Evolutionary conservation across 2,797 vertebrate genomes (phyloP).

Genomic region (Acrossocheilus fasciatus): DNA sequence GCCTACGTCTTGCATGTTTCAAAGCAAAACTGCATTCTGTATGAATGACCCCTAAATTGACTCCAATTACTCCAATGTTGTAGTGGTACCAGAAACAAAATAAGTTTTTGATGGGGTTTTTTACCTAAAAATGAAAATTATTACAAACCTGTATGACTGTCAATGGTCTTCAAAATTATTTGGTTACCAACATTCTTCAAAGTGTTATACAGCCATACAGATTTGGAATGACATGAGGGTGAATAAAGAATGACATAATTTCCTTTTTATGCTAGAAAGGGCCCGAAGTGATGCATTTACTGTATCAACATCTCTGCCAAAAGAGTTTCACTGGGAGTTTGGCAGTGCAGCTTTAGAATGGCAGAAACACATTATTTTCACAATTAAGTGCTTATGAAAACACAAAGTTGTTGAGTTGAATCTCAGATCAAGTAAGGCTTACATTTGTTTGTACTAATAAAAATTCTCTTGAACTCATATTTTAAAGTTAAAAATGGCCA

Average conservation of each 20-base stretch:
- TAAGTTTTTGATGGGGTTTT: neutral
- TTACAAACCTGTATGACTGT: neutral
- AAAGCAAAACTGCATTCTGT: no score
- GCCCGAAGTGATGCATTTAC: neutral
- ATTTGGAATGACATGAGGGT: neutral
- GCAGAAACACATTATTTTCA: neutral
- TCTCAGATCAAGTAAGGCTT: conserved; percentile 44
- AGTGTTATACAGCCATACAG: neutral
- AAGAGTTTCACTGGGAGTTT: neutral
- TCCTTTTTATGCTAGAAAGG: conserved; percentile 6
- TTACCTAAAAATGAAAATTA: neutral
- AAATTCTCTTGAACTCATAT: conserved; percentile 36
- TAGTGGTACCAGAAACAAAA: no score
- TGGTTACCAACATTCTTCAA: neutral
- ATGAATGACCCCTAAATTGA: no score
- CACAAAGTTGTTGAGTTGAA: conserved; percentile 44
- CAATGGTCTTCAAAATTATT: neutral
- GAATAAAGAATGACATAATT: neutral
- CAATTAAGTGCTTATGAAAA: conserved; percentile 4
- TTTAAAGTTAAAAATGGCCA: conserved; percentile 40
- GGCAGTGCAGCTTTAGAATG: neutral
- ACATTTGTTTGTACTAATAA: conserved; percentile 50
- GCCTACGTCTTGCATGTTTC: no score
- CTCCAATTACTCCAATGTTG: no score
- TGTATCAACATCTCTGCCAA: conserved; percentile 16